Evolutionary conservation across 2,888 invertebrate species (phyloP), one percentile per base, ranked within the genome.

Genomic region (Euphydryas editha): DNA sequence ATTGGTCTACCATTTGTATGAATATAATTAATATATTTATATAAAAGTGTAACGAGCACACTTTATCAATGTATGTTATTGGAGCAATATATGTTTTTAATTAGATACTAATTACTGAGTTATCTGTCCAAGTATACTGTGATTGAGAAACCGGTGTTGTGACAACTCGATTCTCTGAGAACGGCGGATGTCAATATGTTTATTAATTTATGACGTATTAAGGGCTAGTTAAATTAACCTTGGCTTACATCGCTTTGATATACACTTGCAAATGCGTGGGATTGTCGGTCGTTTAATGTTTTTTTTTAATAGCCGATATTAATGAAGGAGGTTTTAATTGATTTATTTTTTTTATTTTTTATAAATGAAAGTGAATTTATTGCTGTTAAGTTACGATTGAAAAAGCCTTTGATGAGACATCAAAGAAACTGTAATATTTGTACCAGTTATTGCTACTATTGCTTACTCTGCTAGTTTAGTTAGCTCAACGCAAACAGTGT

Each of bases 111-210:
- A 63, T 63, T 76, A 70, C 71, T 70, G 72, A 63, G 73, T 75
- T 76, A 79, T 81, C 80, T 78, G 78, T 81, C 75, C 78, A 78
- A 73, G 24, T 37, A 58, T 30, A 30, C 15, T 13, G 58, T 30
- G 63, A 58, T 58, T 81, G 72, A 61, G 65, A 70, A 79, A 80
- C 79, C 77, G 76, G 79, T 77, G 75, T 81, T 81, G 75, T 80
- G 80, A 80, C 81, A 77, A 72, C 75, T 70, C 67, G 68, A 58
- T 63, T 65, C 46, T 64, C 73, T 72, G 75, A 75, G 74, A 69
- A 74, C 70, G 72, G 72, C 77, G 77, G 76, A 80, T 78, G 75
- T 79, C 71, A 71, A 21, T 61, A 72, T 71, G 72, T 73, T 76
- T 79, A 77, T 77, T 77, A 76, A 73, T 72, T 73, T 71, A 65